Evolutionary conservation across 1,140 invertebrate species (phyloP).

Genomic region (Pseudomyrmex sp.): DNA sequence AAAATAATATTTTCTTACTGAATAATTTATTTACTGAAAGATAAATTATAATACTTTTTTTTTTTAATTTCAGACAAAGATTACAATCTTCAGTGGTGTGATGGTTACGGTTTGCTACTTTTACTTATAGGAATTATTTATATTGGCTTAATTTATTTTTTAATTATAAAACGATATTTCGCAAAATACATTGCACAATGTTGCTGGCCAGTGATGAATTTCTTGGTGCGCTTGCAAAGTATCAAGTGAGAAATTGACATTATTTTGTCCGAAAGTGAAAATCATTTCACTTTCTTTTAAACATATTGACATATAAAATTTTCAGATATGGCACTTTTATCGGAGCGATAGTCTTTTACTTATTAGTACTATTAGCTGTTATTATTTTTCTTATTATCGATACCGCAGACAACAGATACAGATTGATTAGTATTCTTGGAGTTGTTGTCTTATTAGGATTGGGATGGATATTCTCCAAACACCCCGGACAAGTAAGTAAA

Average conservation of each 20-base stretch:
- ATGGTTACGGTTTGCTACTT: constrained; percentile 91
- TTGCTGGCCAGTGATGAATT: constrained; percentile 26
- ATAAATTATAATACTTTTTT: neutral
- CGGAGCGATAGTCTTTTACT: constrained; percentile 65
- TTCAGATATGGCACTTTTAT: constrained; percentile 59
- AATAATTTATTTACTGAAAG: neutral
- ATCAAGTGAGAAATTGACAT: constrained; percentile 63
- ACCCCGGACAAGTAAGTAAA: constrained; percentile 82
- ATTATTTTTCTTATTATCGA: constrained; percentile 88
- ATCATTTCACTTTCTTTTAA: neutral
- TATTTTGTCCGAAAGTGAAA: no score
- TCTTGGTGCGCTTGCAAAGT: neutral
- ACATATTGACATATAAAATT: constrained; percentile 11
- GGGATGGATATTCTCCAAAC: constrained; percentile 88
- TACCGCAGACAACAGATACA: constrained; percentile 86
- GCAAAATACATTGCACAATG: constrained; percentile 79
- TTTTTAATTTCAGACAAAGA: constrained; percentile 73
- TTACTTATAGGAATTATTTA: constrained; percentile 88
- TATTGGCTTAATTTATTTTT: constrained; percentile 88
- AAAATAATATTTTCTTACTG: no score
- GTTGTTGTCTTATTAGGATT: constrained; percentile 85
- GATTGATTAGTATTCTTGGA: constrained; percentile 89
- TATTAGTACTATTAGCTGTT: constrained; percentile 83
- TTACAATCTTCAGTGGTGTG: constrained; percentile 85
- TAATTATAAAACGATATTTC: constrained; percentile 87